These are phyloP conservation scores for Rapana venosa DNA, from an alignment of 2,888 invertebrate species.

Conservation along the genomic window DNA sequence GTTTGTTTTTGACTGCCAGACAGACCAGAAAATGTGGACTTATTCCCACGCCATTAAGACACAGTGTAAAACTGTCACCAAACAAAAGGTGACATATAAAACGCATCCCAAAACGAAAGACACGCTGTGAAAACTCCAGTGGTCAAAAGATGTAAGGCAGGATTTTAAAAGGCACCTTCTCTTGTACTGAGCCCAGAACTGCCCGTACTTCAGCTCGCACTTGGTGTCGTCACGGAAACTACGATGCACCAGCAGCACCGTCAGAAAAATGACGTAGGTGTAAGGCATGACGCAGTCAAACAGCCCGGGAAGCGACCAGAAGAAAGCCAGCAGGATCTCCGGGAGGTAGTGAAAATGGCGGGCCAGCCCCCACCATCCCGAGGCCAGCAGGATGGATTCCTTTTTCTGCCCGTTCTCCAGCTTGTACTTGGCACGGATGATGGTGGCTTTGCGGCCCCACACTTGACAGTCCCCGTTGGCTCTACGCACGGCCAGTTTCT, in stretches of 20 bases:
- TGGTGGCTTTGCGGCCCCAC: conserved; percentile 75
- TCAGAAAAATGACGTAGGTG: conserved; percentile 80
- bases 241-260: conserved; percentile 80
- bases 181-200: conserved; percentile 81
- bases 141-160: conserved; percentile 81
- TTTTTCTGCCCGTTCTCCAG: conserved; percentile 75
- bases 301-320: conserved; percentile 80
- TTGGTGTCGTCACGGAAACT: conserved; percentile 81
- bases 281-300: conserved; percentile 79
- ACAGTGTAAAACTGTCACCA: no score
- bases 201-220: conserved; percentile 81
- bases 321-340: conserved; percentile 81
- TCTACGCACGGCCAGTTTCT: conserved; percentile 80
- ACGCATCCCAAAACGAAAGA: not conserved
- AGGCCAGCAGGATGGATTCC: conserved; percentile 79
- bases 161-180: conserved; percentile 80
- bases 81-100: not conserved
- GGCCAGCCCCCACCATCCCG: conserved; percentile 82
- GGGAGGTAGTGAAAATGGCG: conserved; percentile 83
- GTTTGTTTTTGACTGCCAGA: not conserved
- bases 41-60: no score
- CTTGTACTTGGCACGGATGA: conserved; percentile 75
- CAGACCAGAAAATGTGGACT: not conserved
- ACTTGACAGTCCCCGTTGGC: conserved; percentile 78
- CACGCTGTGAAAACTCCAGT: not conserved